Evolutionary conservation across 1,140 invertebrate species (phyloP).

Genomic region (Triops longicaudatus): DNA sequence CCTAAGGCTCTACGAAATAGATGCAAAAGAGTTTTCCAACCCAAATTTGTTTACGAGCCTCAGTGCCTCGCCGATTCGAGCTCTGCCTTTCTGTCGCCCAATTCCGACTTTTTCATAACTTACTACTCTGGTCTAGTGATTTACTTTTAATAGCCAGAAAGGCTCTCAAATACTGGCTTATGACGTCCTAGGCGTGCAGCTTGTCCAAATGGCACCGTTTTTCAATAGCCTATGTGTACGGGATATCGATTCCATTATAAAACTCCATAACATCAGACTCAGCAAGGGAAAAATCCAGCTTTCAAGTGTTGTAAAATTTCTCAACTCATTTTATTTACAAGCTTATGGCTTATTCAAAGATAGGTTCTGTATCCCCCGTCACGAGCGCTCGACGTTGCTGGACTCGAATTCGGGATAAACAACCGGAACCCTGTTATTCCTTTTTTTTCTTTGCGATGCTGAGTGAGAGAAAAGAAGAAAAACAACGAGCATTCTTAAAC

Average conservation of each 20-base stretch:
- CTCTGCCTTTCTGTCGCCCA: constrained; percentile 13
- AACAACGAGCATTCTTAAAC: background rate
- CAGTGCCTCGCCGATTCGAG: constrained; percentile 13
- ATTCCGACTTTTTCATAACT: constrained; percentile 15
- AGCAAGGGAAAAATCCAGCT: background rate
- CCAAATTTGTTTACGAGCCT: constrained; percentile 15
- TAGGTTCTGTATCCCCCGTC: background rate
- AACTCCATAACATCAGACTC: background rate
- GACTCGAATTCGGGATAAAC: background rate
- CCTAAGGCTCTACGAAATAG: constrained; percentile 2
- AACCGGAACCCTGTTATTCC: background rate
- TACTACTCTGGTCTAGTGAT: constrained; percentile 1
- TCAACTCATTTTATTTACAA: background rate
- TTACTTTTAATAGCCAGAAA: background rate
- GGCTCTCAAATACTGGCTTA: constrained; percentile 7
- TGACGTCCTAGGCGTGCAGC: constrained; percentile 9
- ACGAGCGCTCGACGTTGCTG: background rate
- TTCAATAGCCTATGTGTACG: background rate
- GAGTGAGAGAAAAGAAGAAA: no score
- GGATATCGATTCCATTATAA: background rate
- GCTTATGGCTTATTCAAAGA: background rate
- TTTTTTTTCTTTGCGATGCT: background rate
- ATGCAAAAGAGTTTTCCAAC: constrained; percentile 12
- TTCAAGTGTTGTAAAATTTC: constrained; percentile 8
- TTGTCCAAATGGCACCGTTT: background rate